Base-by-base conservation (phyloP, 2,113 vertebrate species). In the Pristiophorus japonicus region DNA sequence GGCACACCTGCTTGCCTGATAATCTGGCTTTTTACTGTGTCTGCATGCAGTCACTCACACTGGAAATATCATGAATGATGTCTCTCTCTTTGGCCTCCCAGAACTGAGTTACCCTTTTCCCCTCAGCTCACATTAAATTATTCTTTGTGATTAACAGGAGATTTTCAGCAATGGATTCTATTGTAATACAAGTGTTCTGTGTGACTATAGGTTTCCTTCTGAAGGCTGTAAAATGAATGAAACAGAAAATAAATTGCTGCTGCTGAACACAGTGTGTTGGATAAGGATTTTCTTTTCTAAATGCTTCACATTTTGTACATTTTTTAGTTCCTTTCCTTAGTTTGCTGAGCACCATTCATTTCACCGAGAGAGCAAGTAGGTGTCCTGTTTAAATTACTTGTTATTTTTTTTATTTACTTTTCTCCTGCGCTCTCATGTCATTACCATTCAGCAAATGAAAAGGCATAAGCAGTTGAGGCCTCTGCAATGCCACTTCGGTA, bases 21-120 rank as follows among this genome's bases (percentile, higher is more conserved):
- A 96, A 97, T 98, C 96, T 96, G 97, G 96, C 97, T 97, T 97
- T 97, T 97, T 97, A 96, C 96, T 95, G 95, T 90, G 96, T 96
- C 97, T 96, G 96, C 93, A 0, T 97, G 97, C 22, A 96, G 96
- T 96, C 95, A 95, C 96, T 96, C 97, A 95, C 96, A 96, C 96
- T 94, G 78, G 55, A 96, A 96, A 96, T 94, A 73, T 96, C 96
- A 96, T 96, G 95, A 96, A 97, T 95, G 96, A 96, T 95, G 96
- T 70, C 96, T 96, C 97, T 96, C 96, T 94, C n/a, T 96, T 97
- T 97, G 95, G 96, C 96, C 96, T 90, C 95, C 95, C 95, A 30
- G 7, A 97, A 97, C 96, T 96, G 96, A 97, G 96, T 97, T 96
- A 96, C 96, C 96, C 95, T 95, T 94, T 94, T 51, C 93, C 93